Evolutionary conservation across 2,888 invertebrate genomes (phyloP), one percentile per base, ranked within the genome.

Genomic region (Plutella xylostella): DNA sequence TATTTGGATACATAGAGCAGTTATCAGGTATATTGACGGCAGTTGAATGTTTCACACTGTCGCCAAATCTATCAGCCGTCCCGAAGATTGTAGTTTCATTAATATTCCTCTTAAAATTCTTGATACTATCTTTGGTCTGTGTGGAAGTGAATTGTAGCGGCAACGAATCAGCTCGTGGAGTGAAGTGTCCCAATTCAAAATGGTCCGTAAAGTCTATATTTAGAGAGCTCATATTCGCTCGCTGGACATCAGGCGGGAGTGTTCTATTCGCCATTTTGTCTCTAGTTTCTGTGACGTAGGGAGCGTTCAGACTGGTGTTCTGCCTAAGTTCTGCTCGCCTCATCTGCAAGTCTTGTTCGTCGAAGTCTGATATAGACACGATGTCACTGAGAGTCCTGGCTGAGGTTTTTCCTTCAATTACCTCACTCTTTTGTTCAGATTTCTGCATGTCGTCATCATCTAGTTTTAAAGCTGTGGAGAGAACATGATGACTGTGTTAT

Each of bases 311-410:
- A 48, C 65, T 77, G 4, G 60, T 50, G 34, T 75, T 74, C 1
- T 72, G 74, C 53, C 67, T 73, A 6, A 75, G 51, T 46, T 85
- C 87, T 0, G 85, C 83, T 46, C 74, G 67, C 5, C 87, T 73
- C 65, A 86, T 86, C 45, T 87, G 80, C 43, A 78, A 58, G 58
- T 89, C 89, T 42, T 88, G 86, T 54, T 90, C 90, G 49, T 90
- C 90, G 48, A 87, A 88, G 53, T 92, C 92, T 0, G 91, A 88
- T 62, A 92, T 88, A 1, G 91, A 91, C 0, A 91, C 82, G 47
- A 92, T 88, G 54, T 91, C 91, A 60, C 90, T 90, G 4, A 91
- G 73, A 0, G 91, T 91, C 33, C 91, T 84, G 0, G 88, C 91
- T 40, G 90, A 90, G 45, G 84, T 83, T 65, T 89, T 90, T 18